Conservation (phyloP, 2,113 vertebrate species). For the Cyphomyrus discorhynchus region DNA sequence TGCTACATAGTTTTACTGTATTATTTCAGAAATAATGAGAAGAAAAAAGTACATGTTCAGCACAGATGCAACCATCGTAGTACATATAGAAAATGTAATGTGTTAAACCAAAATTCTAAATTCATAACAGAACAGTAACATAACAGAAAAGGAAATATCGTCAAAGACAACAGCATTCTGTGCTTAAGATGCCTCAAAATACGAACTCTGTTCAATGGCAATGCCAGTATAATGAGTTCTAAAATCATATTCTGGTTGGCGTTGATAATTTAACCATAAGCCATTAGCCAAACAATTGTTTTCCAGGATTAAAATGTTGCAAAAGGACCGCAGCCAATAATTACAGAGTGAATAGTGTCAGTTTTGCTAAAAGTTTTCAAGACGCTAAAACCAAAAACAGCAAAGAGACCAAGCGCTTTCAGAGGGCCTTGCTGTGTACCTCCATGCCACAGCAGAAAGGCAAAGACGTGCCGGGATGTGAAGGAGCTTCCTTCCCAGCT, state of each 20-base stretch:
- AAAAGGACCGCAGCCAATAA: conserved; percentile 54
- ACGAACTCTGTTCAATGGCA: conserved; percentile 49
- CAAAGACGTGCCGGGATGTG: neutral
- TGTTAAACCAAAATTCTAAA: neutral
- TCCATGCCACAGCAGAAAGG: neutral
- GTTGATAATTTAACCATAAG: conserved; percentile 60
- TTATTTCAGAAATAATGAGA: neutral
- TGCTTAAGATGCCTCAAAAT: conserved; percentile 45
- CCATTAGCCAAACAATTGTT: conserved; percentile 64
- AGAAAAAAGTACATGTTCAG: neutral
- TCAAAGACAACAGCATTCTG: conserved; percentile 38
- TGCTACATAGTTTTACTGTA: neutral
- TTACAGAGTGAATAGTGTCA: conserved; percentile 46
- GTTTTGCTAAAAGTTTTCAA: conserved; percentile 4
- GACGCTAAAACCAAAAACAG: neutral
- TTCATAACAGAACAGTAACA: conserved; percentile 30
- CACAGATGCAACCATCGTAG: neutral
- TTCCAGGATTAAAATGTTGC: conserved; percentile 66
- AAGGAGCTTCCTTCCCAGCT: neutral
- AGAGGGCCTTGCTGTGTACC: neutral
- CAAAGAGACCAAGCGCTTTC: neutral
- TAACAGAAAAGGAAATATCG: conserved; percentile 29
- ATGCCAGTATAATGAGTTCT: conserved; percentile 53
- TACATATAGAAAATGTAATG: neutral
- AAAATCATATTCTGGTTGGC: conserved; percentile 59